Base-by-base conservation (phyloP, 2,113 vertebrate genomes). In the Chaetodon auriga region DNA sequence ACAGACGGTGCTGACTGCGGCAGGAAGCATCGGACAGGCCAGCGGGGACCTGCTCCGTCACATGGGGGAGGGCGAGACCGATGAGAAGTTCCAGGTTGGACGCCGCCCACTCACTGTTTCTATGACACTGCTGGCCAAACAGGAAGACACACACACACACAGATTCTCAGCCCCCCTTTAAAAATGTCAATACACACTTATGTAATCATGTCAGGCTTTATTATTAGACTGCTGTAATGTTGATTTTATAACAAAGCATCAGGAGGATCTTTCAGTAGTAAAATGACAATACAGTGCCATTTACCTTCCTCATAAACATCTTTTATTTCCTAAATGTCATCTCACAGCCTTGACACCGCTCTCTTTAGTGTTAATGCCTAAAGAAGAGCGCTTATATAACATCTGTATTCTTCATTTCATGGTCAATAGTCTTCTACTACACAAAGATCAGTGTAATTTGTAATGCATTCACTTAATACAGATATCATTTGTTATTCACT, bases 51-150 rank as follows among this genome's bases (percentile, higher is more conserved):
- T 99, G 6, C 96, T 99, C 74, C 96, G 97, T 57, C 98, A 99
- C 85, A 99, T 99, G n/a, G 99, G 99, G 82, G 99, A 99, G 93
- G 97, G 96, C 48, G 99, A 99, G 94, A 98, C 97, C 0, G 99
- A 99, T 74, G 97, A 99, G 89, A 96, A 98, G 76, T 99, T 99
- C 94, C 99, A 99, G 95, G 99, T 99, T 80, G 75, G 93, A 90
- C 51, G 1, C 78, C 78, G 36, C 81, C 82, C 87, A 85, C 90
- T 80, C 88, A 77, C 82, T 85, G 78, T 92, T 92, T 61, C 91
- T 90, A 90, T 85, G 81, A 89, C 75, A 85, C 60, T 62, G 46
- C 78, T 13, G 41, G 84, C 86, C 86, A 93, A 92, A 94, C 91
- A 93, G 89, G 91, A 93, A 92, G 84, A 89, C 81, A 72, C 80